Evolutionary conservation across 2,797 vertebrate genomes (phyloP).

Genomic region (Fratercula arctica): DNA sequence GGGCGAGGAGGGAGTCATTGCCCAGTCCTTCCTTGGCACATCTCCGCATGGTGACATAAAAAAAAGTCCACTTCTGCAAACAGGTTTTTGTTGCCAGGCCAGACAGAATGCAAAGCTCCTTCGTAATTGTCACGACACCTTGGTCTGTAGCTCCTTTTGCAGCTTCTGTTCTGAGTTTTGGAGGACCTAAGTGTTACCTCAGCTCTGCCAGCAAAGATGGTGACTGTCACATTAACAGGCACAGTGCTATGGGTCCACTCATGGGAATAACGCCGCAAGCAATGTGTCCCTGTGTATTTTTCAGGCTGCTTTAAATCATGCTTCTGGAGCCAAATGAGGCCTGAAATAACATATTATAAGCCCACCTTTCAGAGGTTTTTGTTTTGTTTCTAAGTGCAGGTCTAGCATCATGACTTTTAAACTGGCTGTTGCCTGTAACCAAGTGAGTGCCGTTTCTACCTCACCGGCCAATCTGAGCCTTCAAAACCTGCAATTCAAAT

Average conservation of each 20-base stretch:
- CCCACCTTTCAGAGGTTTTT: background rate
- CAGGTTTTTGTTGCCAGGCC: background rate
- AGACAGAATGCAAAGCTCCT: background rate
- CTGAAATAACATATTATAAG: background rate
- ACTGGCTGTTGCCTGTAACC: background rate
- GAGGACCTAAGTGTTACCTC: background rate
- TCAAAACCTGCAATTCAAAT: background rate
- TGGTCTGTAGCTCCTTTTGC: background rate
- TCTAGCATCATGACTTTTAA: background rate
- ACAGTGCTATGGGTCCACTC: background rate
- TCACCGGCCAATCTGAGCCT: background rate
- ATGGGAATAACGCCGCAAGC: background rate
- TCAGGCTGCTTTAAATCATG: background rate
- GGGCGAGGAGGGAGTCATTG: background rate
- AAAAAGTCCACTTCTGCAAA: background rate
- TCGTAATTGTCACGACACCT: background rate
- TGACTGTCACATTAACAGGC: background rate
- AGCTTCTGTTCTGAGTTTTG: background rate
- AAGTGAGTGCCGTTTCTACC: background rate
- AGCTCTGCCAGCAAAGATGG: background rate
- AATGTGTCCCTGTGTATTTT: background rate
- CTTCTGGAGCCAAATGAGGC: background rate
- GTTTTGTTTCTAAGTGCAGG: background rate
- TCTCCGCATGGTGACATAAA: background rate
- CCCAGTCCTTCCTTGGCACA: background rate